Conservation (phyloP, 2,797 vertebrate genomes). For the Tenualosa thibaudeaui region DNA sequence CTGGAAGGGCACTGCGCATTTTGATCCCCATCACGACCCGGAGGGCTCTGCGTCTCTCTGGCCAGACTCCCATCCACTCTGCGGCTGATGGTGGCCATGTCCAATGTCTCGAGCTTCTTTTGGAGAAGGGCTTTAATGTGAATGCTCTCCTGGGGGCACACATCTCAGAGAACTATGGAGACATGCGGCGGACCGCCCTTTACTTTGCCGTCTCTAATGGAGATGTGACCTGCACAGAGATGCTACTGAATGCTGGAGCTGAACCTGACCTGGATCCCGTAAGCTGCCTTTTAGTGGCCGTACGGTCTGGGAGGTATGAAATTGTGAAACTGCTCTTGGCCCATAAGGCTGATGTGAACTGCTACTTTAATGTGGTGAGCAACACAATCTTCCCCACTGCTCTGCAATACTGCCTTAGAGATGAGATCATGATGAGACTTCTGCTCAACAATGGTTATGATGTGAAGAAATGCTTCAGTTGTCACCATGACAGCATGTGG, state of each 20-base stretch:
- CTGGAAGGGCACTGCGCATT: slow-evolving; percentile 77
- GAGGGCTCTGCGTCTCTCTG: slow-evolving; percentile 77
- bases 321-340: slow-evolving; percentile 81
- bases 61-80: slow-evolving; percentile 82
- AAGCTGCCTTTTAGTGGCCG: slow-evolving; percentile 83
- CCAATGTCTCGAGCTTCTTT: slow-evolving; percentile 79
- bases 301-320: slow-evolving; percentile 79
- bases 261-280: slow-evolving; percentile 84
- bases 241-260: slow-evolving; percentile 78
- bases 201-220: slow-evolving; percentile 84
- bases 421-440: slow-evolving; percentile 86
- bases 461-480: slow-evolving; percentile 81
- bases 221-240: slow-evolving; percentile 75
- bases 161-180: slow-evolving; percentile 78
- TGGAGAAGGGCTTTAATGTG: slow-evolving; percentile 79
- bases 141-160: slow-evolving; percentile 76
- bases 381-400: slow-evolving; percentile 86
- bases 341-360: slow-evolving; percentile 82
- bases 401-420: slow-evolving; percentile 85
- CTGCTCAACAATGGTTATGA: slow-evolving; percentile 83
- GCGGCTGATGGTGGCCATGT: slow-evolving; percentile 80
- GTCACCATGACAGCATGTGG: slow-evolving; percentile 74
- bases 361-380: slow-evolving; percentile 82
- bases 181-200: slow-evolving; percentile 77
- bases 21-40: slow-evolving; percentile 81